phyloP scores from a whole-genome alignment of 2,797 vertebrate genomes.

The Oryzias sinensis region DNA sequence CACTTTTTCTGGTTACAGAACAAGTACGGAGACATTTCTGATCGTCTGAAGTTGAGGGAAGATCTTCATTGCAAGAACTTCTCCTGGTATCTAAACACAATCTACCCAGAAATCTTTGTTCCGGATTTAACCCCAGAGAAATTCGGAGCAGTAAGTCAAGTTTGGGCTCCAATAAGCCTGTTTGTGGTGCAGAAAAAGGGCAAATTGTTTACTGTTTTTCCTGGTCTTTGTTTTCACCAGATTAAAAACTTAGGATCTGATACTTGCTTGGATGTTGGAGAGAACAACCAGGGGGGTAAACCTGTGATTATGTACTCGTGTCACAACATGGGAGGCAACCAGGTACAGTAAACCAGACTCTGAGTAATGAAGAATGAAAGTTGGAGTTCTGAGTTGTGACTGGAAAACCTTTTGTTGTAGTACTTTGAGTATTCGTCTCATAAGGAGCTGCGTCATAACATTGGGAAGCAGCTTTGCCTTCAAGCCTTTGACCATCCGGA shows the following conservation, averaged over 20 bases:
- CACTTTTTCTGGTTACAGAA: constrained; percentile 65
- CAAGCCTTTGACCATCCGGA: constrained; percentile 56
- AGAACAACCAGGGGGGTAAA: constrained; percentile 88
- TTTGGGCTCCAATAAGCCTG: background rate
- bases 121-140: constrained; percentile 85
- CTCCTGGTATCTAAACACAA: constrained; percentile 91
- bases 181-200: background rate
- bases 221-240: constrained; percentile 64
- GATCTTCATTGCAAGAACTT: constrained; percentile 94
- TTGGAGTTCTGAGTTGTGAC: constrained; percentile 21
- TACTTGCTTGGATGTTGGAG: constrained; percentile 89
- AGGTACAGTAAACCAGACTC: constrained; percentile 73
- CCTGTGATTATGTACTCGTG: constrained; percentile 91
- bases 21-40: constrained; percentile 89
- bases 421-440: constrained; percentile 92
- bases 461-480: constrained; percentile 91
- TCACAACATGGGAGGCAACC: constrained; percentile 96
- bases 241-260: constrained; percentile 84
- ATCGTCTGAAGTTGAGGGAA: constrained; percentile 85
- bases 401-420: constrained; percentile 65
- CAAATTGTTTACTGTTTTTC: background rate
- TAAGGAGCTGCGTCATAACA: constrained; percentile 91
- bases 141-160: constrained; percentile 86
- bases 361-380: rapidly evolving
- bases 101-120: constrained; percentile 94